Percentiles rank a stretch among this genome's conserved stretches.
Evolutionary conservation across 2,888 invertebrate species (phyloP).

Genomic region (Leucophora obtusa): DNA sequence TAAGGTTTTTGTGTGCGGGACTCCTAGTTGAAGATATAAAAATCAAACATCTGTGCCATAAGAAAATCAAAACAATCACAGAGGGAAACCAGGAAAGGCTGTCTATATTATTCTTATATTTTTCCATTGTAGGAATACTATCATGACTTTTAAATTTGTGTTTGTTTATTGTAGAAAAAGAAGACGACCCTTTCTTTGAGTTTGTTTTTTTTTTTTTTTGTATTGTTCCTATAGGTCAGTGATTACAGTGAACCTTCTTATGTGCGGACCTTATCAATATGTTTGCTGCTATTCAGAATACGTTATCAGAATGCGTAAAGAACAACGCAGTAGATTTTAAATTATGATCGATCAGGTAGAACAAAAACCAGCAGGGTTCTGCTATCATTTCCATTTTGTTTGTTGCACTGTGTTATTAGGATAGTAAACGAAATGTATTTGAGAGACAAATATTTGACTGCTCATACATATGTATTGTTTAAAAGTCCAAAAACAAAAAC

Average conservation of each 20-base stretch:
- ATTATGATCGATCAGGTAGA: too few relatives aligned
- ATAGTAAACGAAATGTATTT: too few relatives aligned
- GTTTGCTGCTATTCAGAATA: too few relatives aligned
- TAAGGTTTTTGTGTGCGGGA: conserved; percentile 54
- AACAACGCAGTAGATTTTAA: too few relatives aligned
- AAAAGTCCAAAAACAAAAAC: too few relatives aligned
- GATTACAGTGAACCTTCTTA: neutral
- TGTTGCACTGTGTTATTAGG: too few relatives aligned
- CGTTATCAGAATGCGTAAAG: too few relatives aligned
- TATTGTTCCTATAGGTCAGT: conserved; percentile 49
- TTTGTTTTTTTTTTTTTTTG: conserved; percentile 21
- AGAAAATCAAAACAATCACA: conserved; percentile 54
- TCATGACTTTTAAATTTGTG: conserved; percentile 44
- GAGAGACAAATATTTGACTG: too few relatives aligned
- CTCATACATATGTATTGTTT: too few relatives aligned
- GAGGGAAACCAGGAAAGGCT: conserved; percentile 41
- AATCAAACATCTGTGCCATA: conserved; percentile 66
- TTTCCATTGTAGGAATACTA: conserved; percentile 17
- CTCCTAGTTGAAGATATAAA: conserved; percentile 44
- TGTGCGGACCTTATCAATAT: neutral
- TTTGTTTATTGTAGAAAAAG: conserved; percentile 28
- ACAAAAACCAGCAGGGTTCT: too few relatives aligned
- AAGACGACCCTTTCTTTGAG: conserved; percentile 35
- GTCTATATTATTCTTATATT: conserved; percentile 7
- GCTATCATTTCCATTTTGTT: too few relatives aligned